Evolutionary conservation across 2,113 vertebrate species (phyloP), one percentile per base, ranked within the genome.

Genomic region (Podarcis cretensis): DNA sequence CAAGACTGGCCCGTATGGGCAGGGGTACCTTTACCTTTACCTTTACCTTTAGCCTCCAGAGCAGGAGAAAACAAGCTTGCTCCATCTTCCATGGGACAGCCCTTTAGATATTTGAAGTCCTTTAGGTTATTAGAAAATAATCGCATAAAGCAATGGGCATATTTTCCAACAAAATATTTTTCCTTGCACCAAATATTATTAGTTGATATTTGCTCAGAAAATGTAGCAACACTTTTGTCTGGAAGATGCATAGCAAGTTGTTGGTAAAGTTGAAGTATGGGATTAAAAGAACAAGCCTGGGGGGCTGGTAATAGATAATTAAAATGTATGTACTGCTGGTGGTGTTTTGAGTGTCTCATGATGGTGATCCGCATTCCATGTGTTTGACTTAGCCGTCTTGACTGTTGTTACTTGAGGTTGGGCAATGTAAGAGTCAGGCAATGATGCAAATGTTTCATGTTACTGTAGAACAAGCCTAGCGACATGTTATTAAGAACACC

Each of bases 331-430:
- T 4, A 12, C 37, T 68, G 75, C n/a, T 32, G 2, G 10, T 86
- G 40, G 3, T 86, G 37, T 68, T n/a, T 35, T 88, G 63, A 5
- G 35, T 21, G 83, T 76, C 16, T 87, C 3, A 1, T 21, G 37
- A 48, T 84, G 78, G 63, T 75, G n/a, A 21, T 66, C 81, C 75
- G 80, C 93, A 93, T 95, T 96, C 93, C 93, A 94, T 81, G 85
- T 10, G 59, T 13, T 0, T 92, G 94, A 95, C 83, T 4, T 37
- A 20, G 43, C 5, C 83, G 77, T 83, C 35, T 13, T 48, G 32
- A 80, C 23, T 71, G 13, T 73, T 5, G n/a, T 76, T 90, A 54
- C 3, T 88, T 76, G 77, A 79, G 90, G 75, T 32, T 78, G 74
- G 73, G 75, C 8, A 85, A 10, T 0, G 43, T 23, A 74, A 43